phyloP scores from a whole-genome alignment of 2,888 invertebrate genomes.

The Campoplex nolae region DNA sequence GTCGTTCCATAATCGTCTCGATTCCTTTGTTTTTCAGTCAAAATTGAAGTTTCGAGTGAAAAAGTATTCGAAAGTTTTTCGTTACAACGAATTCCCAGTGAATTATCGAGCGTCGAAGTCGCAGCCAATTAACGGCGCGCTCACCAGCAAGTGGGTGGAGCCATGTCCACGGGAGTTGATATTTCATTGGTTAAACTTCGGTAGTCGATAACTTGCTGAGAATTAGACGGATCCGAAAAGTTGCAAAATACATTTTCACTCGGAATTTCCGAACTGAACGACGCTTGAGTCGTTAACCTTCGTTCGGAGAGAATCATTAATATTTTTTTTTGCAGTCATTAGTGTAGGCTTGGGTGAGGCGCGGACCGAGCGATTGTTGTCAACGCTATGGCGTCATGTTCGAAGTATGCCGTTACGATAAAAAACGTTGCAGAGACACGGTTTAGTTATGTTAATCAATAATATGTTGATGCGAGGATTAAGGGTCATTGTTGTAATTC shows the following conservation, averaged over 20 bases:
- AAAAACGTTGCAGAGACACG: neutral
- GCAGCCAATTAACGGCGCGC: neutral
- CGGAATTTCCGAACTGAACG: neutral
- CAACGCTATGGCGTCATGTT: slow-evolving; percentile 58
- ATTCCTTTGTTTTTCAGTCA: neutral
- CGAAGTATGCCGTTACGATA: slow-evolving; percentile 48
- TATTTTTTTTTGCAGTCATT: slow-evolving; percentile 50
- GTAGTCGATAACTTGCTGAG: neutral
- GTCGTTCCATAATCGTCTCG: neutral
- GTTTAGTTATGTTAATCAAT: slow-evolving; percentile 46
- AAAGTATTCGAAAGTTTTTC: neutral
- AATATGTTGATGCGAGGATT: slow-evolving; percentile 58
- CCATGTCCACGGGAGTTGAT: neutral
- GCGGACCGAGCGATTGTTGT: slow-evolving; percentile 42
- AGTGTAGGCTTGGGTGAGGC: slow-evolving; percentile 34
- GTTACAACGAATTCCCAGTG: neutral
- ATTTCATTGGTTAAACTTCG: neutral
- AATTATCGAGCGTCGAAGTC: neutral
- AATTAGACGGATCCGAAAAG: neutral
- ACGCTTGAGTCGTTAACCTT: neutral
- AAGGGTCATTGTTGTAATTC: slow-evolving; percentile 54
- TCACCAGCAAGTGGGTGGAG: neutral
- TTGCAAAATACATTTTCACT: neutral
- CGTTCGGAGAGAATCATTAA: neutral
- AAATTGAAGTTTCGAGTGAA: neutral